These are phyloP conservation scores for Epirrhoe tristata DNA, from an alignment of 2,888 invertebrate species.

Conservation along the genomic window DNA sequence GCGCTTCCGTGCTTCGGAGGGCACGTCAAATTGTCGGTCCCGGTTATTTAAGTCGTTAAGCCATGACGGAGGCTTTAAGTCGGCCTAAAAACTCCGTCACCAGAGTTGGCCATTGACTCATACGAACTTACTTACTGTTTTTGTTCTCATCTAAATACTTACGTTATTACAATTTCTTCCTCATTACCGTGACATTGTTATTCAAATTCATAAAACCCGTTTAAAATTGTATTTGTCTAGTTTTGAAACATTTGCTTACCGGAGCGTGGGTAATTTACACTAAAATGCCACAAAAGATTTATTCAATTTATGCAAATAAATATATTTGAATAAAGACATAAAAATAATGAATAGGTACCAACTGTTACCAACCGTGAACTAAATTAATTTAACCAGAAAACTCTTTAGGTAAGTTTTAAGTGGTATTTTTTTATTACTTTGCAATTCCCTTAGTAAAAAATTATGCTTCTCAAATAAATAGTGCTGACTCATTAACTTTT, in stretches of 20 bases:
- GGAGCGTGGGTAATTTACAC: conserved; percentile 20
- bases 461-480: no score
- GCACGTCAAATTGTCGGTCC: no score
- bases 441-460: no score
- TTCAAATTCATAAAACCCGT: conserved; percentile 3
- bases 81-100: no score
- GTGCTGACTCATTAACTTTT: no score
- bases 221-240: conserved; percentile 8
- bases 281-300: conserved; percentile 8
- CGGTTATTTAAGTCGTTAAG: no score
- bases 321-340: not conserved
- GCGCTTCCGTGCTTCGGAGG: no score
- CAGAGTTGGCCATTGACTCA: no score
- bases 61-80: no score
- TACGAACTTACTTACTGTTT: no score
- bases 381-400: not conserved
- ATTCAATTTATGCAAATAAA: conserved; percentile 16
- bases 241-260: conserved; percentile 17
- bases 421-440: no score
- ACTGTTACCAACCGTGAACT: not conserved
- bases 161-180: not conserved
- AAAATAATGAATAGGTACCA: not conserved
- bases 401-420: no score
- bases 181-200: not conserved
- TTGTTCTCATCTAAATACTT: not conserved